phyloP scores from a whole-genome alignment of 1,140 invertebrate genomes.

The honey bee (Apis mellifera) region DNA sequence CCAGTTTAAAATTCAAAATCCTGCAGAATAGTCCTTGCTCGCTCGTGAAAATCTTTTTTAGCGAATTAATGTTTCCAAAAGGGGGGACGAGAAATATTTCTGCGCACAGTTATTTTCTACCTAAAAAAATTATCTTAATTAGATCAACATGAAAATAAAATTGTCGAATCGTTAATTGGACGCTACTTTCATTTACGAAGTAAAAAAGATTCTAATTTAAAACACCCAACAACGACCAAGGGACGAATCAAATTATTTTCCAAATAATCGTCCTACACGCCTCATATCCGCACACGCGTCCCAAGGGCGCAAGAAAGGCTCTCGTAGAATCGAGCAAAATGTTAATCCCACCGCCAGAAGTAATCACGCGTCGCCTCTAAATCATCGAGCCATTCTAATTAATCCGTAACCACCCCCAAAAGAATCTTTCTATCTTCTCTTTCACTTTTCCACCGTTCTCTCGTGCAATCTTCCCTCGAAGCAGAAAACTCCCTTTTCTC shows the following conservation, averaged over 20 bases:
- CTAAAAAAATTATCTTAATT: no score
- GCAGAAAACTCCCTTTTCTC: no score
- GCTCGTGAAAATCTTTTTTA: conserved; percentile 22
- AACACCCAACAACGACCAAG: not conserved
- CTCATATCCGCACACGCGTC: not conserved
- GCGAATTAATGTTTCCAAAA: conserved; percentile 2
- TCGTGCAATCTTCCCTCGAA: no score
- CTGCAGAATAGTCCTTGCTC: not conserved
- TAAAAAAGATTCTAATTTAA: no score
- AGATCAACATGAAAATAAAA: no score
- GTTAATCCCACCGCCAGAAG: conserved; percentile 23
- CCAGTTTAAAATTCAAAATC: conserved; percentile 23
- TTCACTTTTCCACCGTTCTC: no score
- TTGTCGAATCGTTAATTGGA: no score
- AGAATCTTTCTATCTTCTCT: not conserved
- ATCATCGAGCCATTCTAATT: conserved; percentile 19
- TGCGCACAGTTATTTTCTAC: no score
- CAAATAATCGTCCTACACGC: conserved; percentile 10
- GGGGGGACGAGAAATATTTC: no score
- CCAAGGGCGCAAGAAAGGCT: not conserved
- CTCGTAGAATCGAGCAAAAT: not conserved
- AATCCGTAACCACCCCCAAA: conserved; percentile 6
- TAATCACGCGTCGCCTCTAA: not conserved
- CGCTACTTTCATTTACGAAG: no score
- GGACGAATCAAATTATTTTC: not conserved